Percentiles rank a stretch among this genome's conserved stretches.
Conservation (phyloP, 92 coral and sea anemone genomes). For the Pocillopora grandis region DNA sequence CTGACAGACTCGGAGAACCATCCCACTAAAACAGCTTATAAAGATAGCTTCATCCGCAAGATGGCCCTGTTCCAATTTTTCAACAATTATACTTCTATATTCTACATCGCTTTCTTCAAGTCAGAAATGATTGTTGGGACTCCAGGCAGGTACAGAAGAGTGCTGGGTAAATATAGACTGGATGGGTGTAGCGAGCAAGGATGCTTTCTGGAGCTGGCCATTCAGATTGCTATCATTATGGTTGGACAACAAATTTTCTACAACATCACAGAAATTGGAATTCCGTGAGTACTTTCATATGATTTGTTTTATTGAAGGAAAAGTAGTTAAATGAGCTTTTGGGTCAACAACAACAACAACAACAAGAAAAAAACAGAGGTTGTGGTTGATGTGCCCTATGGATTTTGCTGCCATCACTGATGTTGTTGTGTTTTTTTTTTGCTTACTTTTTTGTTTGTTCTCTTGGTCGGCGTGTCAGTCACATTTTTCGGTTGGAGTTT, state of each 20-base stretch:
- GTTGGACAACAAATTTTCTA: constrained; percentile 96
- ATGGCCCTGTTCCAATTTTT: constrained; percentile 98
- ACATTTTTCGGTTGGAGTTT: no score
- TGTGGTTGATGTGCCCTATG: no score
- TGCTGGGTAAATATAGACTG: constrained; percentile 66
- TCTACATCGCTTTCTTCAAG: constrained; percentile 98
- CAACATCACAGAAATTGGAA: constrained; percentile 85
- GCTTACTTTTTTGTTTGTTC: no score
- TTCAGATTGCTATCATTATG: constrained; percentile 90
- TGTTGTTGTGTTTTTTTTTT: no score
- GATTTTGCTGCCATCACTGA: no score
- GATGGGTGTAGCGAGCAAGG: constrained; percentile 98
- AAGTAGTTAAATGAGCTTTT: no score
- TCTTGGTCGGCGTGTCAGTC: no score
- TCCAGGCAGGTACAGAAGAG: constrained; percentile 80
- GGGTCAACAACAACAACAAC: no score
- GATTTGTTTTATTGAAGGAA: background rate
- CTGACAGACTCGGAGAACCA: constrained; percentile 98
- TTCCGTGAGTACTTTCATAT: constrained; percentile 76
- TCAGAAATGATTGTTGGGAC: constrained; percentile 87
- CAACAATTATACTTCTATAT: constrained; percentile 90
- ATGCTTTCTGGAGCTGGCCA: constrained; percentile 88
- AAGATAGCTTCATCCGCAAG: constrained; percentile 90
- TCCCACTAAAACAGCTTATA: constrained; percentile 85
- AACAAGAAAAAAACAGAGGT: no score